Evolutionary conservation across 2,888 invertebrate genomes (phyloP).

Genomic region (Teleogryllus oceanicus): DNA sequence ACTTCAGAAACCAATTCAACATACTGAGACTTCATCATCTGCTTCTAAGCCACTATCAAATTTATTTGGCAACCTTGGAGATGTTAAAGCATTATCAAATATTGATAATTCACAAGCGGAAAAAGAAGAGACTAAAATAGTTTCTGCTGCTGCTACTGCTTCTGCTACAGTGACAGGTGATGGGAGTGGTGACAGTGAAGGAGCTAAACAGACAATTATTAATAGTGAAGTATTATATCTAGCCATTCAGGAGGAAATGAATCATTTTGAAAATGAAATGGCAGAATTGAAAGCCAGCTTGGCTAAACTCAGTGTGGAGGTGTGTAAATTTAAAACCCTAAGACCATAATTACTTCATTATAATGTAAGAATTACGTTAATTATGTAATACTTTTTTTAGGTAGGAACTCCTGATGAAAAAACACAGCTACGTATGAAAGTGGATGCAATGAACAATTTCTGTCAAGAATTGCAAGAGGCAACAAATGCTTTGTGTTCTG

Average conservation of each 20-base stretch:
- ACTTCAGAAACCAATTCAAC: too few relatives aligned
- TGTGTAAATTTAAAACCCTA: slow-evolving; percentile 30
- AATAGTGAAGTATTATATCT: slow-evolving; percentile 50
- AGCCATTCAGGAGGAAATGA: slow-evolving; percentile 63
- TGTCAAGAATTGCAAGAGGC: slow-evolving; percentile 60
- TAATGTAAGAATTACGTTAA: slow-evolving; percentile 22
- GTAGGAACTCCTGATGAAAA: slow-evolving; percentile 59
- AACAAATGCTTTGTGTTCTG: slow-evolving; percentile 56
- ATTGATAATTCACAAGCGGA: too few relatives aligned
- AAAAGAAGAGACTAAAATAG: too few relatives aligned
- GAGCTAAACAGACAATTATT: not conserved
- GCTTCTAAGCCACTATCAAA: too few relatives aligned
- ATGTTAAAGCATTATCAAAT: too few relatives aligned
- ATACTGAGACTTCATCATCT: too few relatives aligned
- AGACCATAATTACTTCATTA: slow-evolving; percentile 20
- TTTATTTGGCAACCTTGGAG: too few relatives aligned
- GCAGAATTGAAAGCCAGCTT: slow-evolving; percentile 58
- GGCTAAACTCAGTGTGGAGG: slow-evolving; percentile 48
- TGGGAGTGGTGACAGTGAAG: not conserved
- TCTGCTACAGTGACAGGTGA: not conserved
- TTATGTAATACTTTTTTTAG: slow-evolving; percentile 38
- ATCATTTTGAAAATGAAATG: slow-evolving; percentile 63
- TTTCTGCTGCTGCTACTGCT: too few relatives aligned
- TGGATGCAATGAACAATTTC: slow-evolving; percentile 48
- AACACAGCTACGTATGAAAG: slow-evolving; percentile 25